Conservation (phyloP, 2,888 invertebrate species). For the Hemistola chrysoprasaria region DNA sequence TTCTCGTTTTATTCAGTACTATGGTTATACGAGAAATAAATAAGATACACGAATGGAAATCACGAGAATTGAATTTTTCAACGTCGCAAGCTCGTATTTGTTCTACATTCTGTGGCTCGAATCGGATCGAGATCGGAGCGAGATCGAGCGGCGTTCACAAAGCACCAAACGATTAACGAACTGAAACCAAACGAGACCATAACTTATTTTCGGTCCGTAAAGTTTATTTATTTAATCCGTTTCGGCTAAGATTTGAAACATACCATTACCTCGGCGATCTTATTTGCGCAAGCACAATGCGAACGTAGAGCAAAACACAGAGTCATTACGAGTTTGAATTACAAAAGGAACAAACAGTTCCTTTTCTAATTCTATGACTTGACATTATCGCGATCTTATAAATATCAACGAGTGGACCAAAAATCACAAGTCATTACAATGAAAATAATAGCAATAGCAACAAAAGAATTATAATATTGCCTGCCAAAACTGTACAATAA, state of each 20-base stretch:
- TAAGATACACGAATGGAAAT: slow-evolving; percentile 74
- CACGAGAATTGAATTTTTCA: slow-evolving; percentile 78
- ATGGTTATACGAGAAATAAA: slow-evolving; percentile 72
- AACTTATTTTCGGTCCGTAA: slow-evolving; percentile 52
- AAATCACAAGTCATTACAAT: slow-evolving; percentile 64
- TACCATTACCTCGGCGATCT: slow-evolving; percentile 15
- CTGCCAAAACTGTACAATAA: slow-evolving; percentile 71
- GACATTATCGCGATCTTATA: slow-evolving; percentile 42
- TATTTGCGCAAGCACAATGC: slow-evolving; percentile 20
- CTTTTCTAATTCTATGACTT: slow-evolving; percentile 43
- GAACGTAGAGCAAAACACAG: slow-evolving; percentile 23
- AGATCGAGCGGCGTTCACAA: slow-evolving; percentile 66
- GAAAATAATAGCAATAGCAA: slow-evolving; percentile 71
- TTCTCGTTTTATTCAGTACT: too few relatives aligned
- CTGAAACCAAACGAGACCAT: slow-evolving; percentile 65
- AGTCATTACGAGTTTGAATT: slow-evolving; percentile 30
- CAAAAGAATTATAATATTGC: slow-evolving; percentile 76
- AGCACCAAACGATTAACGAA: slow-evolving; percentile 68
- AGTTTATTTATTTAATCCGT: slow-evolving; percentile 39
- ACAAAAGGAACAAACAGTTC: slow-evolving; percentile 51
- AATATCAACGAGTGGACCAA: slow-evolving; percentile 50
- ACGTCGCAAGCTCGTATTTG: slow-evolving; percentile 55
- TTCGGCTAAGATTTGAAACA: slow-evolving; percentile 23
- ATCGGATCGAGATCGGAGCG: slow-evolving; percentile 59
- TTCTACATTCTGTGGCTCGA: too few relatives aligned